A percentile compares a stretch with the other conserved stretches of the same genome.
Evolutionary conservation across 2,113 vertebrate genomes (phyloP).

Genomic region (Pongo abelii): DNA sequence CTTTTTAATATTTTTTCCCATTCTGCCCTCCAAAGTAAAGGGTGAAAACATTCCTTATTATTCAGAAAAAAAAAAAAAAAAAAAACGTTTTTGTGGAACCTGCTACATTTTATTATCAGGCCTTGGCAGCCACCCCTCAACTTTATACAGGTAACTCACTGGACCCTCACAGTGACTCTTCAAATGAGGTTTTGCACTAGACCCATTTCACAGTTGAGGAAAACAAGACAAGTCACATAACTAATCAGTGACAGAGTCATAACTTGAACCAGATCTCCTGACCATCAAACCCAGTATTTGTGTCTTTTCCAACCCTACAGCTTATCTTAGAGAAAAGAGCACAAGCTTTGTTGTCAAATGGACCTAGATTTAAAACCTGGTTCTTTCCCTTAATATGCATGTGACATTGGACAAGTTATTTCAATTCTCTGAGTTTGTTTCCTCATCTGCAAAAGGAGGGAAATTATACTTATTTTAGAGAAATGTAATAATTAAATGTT

Average conservation of each 20-base stretch:
- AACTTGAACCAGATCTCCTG: background rate
- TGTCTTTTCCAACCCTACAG: background rate
- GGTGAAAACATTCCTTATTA: background rate
- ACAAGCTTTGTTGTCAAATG: background rate
- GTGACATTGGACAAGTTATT: background rate
- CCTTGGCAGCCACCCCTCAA: background rate
- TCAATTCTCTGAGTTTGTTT: conserved; percentile 31
- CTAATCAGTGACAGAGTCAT: background rate
- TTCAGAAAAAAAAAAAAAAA: background rate
- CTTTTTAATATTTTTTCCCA: background rate
- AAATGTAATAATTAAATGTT: background rate
- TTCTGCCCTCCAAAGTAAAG: background rate
- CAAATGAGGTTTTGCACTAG: background rate
- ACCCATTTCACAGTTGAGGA: background rate
- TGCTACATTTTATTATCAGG: background rate
- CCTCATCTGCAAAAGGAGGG: background rate
- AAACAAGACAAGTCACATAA: background rate
- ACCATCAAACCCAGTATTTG: background rate
- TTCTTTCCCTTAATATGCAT: background rate
- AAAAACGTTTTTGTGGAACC: background rate
- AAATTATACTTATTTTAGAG: background rate
- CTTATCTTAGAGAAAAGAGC: background rate
- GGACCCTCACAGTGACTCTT: background rate
- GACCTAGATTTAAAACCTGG: background rate
- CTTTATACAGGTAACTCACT: background rate